Evolutionary conservation across 2,888 invertebrate genomes (phyloP), one percentile per base, ranked within the genome.

Genomic region (Busseola fusca): DNA sequence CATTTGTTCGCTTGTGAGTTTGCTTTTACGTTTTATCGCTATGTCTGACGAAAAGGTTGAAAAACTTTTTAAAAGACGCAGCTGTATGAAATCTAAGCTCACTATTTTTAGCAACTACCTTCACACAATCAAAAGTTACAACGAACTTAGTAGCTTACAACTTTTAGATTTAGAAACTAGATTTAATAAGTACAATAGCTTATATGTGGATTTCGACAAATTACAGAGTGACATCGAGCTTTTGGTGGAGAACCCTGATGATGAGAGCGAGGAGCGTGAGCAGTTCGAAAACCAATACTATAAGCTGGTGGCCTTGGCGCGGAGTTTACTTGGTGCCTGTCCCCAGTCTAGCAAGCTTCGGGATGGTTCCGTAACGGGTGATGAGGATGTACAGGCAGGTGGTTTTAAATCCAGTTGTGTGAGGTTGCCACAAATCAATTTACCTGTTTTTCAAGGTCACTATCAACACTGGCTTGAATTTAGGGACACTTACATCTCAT

Each of bases 191-290:
- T 37, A 37, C 14, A 37, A 58, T 37, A 14, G 37, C 58, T 37
- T 58, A 40, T 40, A 40, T 25, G 58, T 58, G 58, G n/a, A 58
- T 40, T 40, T 58, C 58, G 58, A 58, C n/a, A 40, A 58, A 37
- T 58, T 58, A n/a, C n/a, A 58, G 59, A 14, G 25, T 14, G 25
- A 40, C 18, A n/a, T 58, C 58, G 58, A 59, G 25, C 3, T 59
- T 16, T 58, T 58, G 25, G 18, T 21, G 34, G 57, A 34, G 9
- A 34, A 57, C 57, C 21, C 57, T 34, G 57, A 57, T n/a, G 57
- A 57, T 14, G 57, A 34, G 1, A 34, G 12, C 34, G 4, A 57
- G 57, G 34, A 58, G 5, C 57, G 57, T 34, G 57, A 57, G 34
- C 34, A 57, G 57, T 57, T 57, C 5, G 34, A 57, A 10, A 34